These are phyloP conservation scores for Chauna torquata DNA, from an alignment of 2,113 vertebrate genomes.

Conservation along the genomic window DNA sequence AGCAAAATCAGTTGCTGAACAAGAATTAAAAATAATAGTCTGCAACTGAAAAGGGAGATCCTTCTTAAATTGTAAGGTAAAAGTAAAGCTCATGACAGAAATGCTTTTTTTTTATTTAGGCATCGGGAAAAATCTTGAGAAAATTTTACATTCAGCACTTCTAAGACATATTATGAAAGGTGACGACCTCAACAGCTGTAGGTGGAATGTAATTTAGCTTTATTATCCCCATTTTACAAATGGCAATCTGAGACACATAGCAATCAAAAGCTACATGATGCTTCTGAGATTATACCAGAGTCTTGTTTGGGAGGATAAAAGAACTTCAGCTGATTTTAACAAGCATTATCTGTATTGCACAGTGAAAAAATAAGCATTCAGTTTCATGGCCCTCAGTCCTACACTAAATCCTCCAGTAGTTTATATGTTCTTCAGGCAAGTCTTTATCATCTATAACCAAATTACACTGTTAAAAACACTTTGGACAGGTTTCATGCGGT, in stretches of 20 bases:
- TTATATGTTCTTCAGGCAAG: background rate
- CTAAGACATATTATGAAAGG: conserved; percentile 3
- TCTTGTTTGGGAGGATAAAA: background rate
- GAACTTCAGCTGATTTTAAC: background rate
- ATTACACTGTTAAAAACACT: background rate
- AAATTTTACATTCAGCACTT: background rate
- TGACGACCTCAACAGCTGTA: conserved; percentile 39
- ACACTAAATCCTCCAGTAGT: background rate
- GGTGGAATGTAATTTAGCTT: conserved; percentile 22
- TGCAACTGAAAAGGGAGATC: background rate
- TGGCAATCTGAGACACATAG: background rate
- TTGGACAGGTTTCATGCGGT: background rate
- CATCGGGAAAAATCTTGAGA: background rate
- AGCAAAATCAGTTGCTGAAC: background rate
- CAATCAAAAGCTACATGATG: background rate
- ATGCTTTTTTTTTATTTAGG: background rate
- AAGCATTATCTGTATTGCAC: background rate
- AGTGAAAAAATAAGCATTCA: background rate
- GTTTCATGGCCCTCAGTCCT: background rate
- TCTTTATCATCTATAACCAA: background rate
- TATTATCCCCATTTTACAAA: conserved; percentile 34
- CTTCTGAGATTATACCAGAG: background rate
- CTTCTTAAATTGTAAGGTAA: background rate
- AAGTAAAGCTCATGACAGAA: background rate
- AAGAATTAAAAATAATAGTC: background rate